Evolutionary conservation across 2,888 invertebrate species (phyloP).

Genomic region (Hypena proboscidalis): DNA sequence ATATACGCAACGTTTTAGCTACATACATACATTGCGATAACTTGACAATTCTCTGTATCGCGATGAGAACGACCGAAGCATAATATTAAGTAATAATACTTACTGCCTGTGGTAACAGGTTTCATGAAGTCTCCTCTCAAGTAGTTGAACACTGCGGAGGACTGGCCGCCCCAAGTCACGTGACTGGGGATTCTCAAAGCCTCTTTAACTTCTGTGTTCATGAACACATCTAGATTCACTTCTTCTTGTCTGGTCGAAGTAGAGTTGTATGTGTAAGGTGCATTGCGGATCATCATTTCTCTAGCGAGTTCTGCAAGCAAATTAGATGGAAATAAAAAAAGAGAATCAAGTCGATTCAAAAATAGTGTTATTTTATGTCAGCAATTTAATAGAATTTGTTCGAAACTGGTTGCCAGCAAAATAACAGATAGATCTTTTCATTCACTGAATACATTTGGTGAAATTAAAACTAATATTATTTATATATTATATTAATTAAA

Average conservation of each 20-base stretch:
- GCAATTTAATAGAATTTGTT: no score
- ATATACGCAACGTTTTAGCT: no score
- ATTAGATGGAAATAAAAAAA: no score
- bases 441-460: no score
- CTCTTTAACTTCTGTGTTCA: conserved; percentile 89
- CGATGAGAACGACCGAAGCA: no score
- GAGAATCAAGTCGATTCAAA: no score
- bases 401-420: no score
- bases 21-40: no score
- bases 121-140: conserved; percentile 91
- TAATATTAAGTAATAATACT: conserved; percentile 38
- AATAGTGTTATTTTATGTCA: not conserved
- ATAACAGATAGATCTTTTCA: no score
- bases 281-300: conserved; percentile 64
- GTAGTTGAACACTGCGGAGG: conserved; percentile 84
- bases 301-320: conserved; percentile 65
- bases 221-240: conserved; percentile 79
- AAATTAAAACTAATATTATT: no score
- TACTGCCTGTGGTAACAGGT: conserved; percentile 87
- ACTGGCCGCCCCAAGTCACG: conserved; percentile 88
- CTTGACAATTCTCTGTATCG: no score
- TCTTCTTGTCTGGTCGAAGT: conserved; percentile 45
- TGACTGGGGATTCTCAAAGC: conserved; percentile 87
- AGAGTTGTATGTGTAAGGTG: conserved; percentile 40
- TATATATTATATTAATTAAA: no score